phyloP scores from a whole-genome alignment of 2,113 vertebrate species.

The Psittacara wagleri region DNA sequence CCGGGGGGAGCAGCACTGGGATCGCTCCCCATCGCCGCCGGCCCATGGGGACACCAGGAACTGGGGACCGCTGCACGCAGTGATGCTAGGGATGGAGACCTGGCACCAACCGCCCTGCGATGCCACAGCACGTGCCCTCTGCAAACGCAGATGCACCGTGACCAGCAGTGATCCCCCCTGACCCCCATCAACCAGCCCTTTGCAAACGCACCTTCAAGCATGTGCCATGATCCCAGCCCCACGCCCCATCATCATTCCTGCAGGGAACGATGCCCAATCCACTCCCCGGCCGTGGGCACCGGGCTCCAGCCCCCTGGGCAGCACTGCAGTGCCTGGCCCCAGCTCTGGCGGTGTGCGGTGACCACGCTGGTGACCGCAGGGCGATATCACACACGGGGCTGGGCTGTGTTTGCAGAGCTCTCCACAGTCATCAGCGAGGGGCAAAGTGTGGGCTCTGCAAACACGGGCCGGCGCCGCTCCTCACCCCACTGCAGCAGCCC shows the following conservation, averaged over 20 bases:
- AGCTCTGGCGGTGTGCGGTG: accelerated
- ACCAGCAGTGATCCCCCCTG: accelerated
- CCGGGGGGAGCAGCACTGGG: not conserved
- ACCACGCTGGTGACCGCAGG: not conserved
- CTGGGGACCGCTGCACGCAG: accelerated
- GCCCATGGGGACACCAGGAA: accelerated
- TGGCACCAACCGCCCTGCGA: accelerated
- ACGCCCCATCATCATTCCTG: not conserved
- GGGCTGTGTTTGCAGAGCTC: slow-evolving; percentile 32
- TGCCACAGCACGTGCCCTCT: not conserved
- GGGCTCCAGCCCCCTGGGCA: not conserved
- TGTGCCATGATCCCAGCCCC: not conserved
- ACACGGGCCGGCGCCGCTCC: slow-evolving; percentile 58
- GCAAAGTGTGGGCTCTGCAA: slow-evolving; percentile 57
- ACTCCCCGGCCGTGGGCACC: accelerated
- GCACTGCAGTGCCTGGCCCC: accelerated
- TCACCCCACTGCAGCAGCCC: not conserved
- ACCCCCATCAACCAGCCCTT: not conserved
- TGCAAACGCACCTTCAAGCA: not conserved
- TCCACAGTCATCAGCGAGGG: not conserved
- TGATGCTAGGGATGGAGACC: not conserved
- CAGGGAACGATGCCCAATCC: accelerated
- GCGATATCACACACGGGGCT: not conserved
- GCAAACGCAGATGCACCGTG: accelerated
- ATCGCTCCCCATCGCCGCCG: accelerated